Conservation (phyloP, 2,797 vertebrate genomes). For the Odontamblyopus rebecca region DNA sequence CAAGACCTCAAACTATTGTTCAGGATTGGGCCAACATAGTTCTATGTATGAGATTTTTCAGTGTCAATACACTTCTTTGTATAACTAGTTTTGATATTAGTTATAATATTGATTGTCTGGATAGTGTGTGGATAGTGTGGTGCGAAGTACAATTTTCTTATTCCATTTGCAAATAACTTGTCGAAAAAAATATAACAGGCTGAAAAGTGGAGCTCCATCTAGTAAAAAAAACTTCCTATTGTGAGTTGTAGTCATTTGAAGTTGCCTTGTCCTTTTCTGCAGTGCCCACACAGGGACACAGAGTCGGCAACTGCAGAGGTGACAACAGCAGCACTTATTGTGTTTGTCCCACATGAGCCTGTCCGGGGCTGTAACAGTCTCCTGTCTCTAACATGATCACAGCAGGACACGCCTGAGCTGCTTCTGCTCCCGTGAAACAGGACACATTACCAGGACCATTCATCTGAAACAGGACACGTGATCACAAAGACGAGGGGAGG, state of each 20-base stretch:
- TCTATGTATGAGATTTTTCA: too few relatives aligned
- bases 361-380: neutral
- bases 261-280: neutral
- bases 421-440: neutral
- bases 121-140: too few relatives aligned
- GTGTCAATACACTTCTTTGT: too few relatives aligned
- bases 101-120: too few relatives aligned
- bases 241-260: neutral
- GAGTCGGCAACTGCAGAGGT: neutral
- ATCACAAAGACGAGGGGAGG: neutral
- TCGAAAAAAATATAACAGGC: too few relatives aligned
- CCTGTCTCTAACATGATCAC: neutral
- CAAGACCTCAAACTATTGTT: too few relatives aligned
- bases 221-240: neutral
- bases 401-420: neutral
- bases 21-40: too few relatives aligned
- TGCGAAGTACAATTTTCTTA: too few relatives aligned
- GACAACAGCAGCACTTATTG: slow-evolving; percentile 4
- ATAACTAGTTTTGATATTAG: too few relatives aligned
- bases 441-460: neutral
- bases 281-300: neutral
- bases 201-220: too few relatives aligned
- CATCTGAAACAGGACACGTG: neutral
- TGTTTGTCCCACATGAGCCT: neutral
- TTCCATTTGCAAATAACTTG: too few relatives aligned